Conservation (phyloP, 2,113 vertebrate genomes). For the Willisornis vidua region DNA sequence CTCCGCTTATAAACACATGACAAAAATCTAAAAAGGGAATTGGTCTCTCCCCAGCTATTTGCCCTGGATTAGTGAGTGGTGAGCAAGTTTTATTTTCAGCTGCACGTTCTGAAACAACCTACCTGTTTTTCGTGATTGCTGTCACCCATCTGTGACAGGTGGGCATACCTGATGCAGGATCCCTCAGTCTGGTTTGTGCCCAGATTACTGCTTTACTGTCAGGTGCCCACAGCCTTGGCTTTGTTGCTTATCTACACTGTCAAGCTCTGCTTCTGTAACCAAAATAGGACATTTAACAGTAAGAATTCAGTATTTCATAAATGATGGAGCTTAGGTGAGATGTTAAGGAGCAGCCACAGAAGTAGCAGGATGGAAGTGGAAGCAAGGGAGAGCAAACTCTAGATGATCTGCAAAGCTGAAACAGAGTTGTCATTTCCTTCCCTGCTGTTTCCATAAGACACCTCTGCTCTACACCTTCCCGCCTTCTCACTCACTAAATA, state of each 20-base stretch:
- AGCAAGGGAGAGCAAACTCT: neutral
- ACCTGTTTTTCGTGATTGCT: neutral
- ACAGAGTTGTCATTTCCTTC: neutral
- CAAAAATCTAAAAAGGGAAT: neutral
- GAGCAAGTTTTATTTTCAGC: neutral
- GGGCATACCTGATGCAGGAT: neutral
- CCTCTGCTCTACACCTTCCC: neutral
- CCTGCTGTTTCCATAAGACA: neutral
- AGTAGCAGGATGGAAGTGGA: neutral
- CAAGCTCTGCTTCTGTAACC: neutral
- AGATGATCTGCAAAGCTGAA: neutral
- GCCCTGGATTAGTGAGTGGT: neutral
- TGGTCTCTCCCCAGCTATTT: neutral
- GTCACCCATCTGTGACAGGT: fast-evolving
- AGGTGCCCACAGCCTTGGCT: neutral
- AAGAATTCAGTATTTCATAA: neutral
- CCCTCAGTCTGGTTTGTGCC: neutral
- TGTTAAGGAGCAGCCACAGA: neutral
- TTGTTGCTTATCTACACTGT: neutral
- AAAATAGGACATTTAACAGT: neutral
- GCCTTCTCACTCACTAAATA: neutral
- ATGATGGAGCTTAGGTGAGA: neutral
- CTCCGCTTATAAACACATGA: neutral
- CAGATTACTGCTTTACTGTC: neutral
- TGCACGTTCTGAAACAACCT: fast-evolving